Conservation (phyloP, 2,797 vertebrate species). For the Neosilurus mollespiculum region DNA sequence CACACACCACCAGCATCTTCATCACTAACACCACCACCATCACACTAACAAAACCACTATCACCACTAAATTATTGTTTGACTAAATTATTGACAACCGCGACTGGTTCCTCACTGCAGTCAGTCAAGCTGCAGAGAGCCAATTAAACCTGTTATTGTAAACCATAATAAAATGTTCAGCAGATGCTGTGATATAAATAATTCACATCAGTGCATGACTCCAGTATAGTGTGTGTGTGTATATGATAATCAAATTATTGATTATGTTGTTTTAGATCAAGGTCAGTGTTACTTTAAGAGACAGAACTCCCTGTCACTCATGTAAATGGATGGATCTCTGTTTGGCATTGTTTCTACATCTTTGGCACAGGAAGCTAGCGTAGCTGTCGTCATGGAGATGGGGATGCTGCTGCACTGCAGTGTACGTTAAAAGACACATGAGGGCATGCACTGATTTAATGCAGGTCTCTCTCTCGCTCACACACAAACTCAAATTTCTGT, state of each 20-base stretch:
- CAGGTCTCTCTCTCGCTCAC: neutral
- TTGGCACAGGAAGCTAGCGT: slow-evolving; percentile 71
- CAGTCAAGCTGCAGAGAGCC: neutral
- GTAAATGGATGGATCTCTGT: slow-evolving; percentile 24
- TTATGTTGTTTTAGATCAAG: slow-evolving; percentile 31
- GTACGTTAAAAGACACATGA: slow-evolving; percentile 43
- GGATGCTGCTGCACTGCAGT: slow-evolving; percentile 59
- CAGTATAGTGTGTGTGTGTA: slow-evolving; percentile 2
- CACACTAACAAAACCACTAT: too few relatives aligned
- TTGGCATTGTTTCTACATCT: slow-evolving; percentile 66
- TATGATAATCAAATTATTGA: slow-evolving; percentile 33
- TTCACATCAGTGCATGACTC: neutral
- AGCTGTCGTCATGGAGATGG: slow-evolving; percentile 77
- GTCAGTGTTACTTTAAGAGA: slow-evolving; percentile 36
- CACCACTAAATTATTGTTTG: too few relatives aligned
- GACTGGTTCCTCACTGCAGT: neutral
- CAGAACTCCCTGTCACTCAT: slow-evolving; percentile 32
- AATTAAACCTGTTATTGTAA: neutral
- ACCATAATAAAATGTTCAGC: neutral
- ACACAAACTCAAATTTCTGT: neutral
- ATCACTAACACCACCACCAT: too few relatives aligned
- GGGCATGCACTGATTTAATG: neutral
- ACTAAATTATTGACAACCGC: too few relatives aligned
- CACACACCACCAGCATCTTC: too few relatives aligned
- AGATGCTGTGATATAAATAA: neutral